Evolutionary conservation across 2,797 vertebrate genomes (phyloP), one percentile per base, ranked within the genome.

Genomic region (Lophotriccus pileatus): DNA sequence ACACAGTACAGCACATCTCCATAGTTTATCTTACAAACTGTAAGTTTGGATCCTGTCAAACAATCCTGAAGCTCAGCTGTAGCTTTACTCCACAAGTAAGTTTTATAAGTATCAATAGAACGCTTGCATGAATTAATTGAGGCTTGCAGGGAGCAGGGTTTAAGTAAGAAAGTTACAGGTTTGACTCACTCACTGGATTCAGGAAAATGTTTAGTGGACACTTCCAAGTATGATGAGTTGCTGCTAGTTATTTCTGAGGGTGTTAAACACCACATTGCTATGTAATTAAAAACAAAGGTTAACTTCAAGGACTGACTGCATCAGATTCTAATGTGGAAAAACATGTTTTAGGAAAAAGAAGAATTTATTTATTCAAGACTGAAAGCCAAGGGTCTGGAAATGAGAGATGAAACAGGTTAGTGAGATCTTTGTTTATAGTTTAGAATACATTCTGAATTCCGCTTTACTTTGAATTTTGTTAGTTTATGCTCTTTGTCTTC

Each of bases 301-400:
- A 67, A 80, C 49, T 79, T 85, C 30, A 86, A 90, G 79, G 76
- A 49, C 59, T 56, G 50, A 91, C 25, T 44, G 3, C 25, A 53
- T 74, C 76, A 41, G 9, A 68, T 93, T 94, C 72, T 95, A 93
- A 95, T 58, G 21, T 90, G 63, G 84, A 68, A 72, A 87, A 58
- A 50, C 37, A 3, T 93, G 59, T 97, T 98, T 95, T 96, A 99
- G 99, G 99, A 99, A 94, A 99, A 99, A 97, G 98, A 99, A 80
- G 96, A 97, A 72, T 99, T 98, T 88, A 97, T 99, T 84, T 80
- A 68, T 44, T 98, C 98, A 32, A 97, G 98, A 43, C 97, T 99
- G 47, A 97, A 97, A 81, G 93, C 97, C 21, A 98, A 98, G 91
- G 99, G 98, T 78, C 94, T 98, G 97, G 97, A 95, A 52, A 47